Evolutionary conservation across 2,797 vertebrate genomes (phyloP).

Genomic region (Myotis pilosus): DNA sequence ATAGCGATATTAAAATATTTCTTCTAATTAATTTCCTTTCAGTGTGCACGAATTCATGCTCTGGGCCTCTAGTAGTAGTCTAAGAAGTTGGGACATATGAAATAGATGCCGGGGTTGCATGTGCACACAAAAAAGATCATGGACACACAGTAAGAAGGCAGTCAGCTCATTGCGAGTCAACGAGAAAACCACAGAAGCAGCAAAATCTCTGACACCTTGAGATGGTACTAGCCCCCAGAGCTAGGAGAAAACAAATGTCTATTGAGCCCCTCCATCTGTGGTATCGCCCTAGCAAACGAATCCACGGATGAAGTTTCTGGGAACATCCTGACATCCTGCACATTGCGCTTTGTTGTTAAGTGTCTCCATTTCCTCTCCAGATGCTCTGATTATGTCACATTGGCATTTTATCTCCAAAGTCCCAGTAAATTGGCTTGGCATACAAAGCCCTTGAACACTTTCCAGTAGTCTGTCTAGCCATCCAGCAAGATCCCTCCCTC

Average conservation of each 20-base stretch:
- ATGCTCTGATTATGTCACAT: background rate
- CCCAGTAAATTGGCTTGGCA: background rate
- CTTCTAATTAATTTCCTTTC: no score
- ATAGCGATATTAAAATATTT: no score
- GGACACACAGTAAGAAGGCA: background rate
- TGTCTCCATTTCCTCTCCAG: background rate
- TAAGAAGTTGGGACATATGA: background rate
- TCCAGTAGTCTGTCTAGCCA: background rate
- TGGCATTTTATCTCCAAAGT: background rate
- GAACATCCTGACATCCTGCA: background rate
- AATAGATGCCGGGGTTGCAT: accelerated
- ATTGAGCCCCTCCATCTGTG: background rate
- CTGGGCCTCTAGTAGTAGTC: background rate
- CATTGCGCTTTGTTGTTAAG: background rate
- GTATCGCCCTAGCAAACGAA: background rate
- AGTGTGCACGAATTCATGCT: no score
- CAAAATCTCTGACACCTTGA: background rate
- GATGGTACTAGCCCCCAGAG: background rate
- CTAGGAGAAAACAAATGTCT: background rate
- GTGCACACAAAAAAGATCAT: background rate
- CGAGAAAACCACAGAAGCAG: background rate
- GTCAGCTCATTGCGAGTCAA: accelerated
- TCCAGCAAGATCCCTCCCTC: background rate
- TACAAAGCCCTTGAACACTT: background rate
- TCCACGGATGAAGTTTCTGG: background rate